phyloP scores from a whole-genome alignment of 2,888 invertebrate genomes.

The Venustoraphidia nigricollis region DNA sequence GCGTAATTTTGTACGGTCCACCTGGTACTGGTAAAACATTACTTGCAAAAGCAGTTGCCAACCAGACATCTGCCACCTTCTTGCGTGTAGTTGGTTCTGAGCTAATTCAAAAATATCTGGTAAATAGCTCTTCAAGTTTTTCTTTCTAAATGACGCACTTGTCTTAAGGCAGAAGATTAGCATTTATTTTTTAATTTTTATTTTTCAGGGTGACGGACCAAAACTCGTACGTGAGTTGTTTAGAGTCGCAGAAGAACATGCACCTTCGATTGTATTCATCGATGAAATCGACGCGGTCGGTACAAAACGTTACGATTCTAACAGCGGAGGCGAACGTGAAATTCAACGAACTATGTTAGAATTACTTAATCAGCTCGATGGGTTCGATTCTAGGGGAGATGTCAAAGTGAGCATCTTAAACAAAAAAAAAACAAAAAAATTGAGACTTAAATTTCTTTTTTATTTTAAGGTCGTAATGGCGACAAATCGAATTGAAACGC shows the following conservation, averaged over 20 bases:
- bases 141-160: neutral
- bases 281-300: slow-evolving; percentile 99
- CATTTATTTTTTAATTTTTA: slow-evolving; percentile 1
- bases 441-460: slow-evolving; percentile 1
- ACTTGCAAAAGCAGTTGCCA: slow-evolving; percentile 96
- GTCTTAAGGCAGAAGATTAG: too few relatives aligned
- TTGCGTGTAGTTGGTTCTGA: slow-evolving; percentile 98
- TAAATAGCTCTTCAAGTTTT: slow-evolving; percentile 26
- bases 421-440: neutral
- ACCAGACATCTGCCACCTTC: slow-evolving; percentile 98
- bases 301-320: slow-evolving; percentile 97
- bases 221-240: slow-evolving; percentile 95
- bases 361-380: slow-evolving; percentile 93
- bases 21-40: slow-evolving; percentile 98
- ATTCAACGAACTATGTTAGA: slow-evolving; percentile 99
- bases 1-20: slow-evolving; percentile 94
- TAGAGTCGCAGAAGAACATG: slow-evolving; percentile 98
- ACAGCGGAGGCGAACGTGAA: slow-evolving; percentile 97
- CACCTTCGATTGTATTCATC: slow-evolving; percentile 98
- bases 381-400: slow-evolving; percentile 92
- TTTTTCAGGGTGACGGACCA: slow-evolving; percentile 81
- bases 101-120: slow-evolving; percentile 94
- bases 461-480: slow-evolving; percentile 77
- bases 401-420: slow-evolving; percentile 54
- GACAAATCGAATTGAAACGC: slow-evolving; percentile 93